A percentile compares a stretch with the other conserved stretches of the same genome.
Conservation (phyloP, 2,888 invertebrate genomes). For the Malthinus seriepunctatus region DNA sequence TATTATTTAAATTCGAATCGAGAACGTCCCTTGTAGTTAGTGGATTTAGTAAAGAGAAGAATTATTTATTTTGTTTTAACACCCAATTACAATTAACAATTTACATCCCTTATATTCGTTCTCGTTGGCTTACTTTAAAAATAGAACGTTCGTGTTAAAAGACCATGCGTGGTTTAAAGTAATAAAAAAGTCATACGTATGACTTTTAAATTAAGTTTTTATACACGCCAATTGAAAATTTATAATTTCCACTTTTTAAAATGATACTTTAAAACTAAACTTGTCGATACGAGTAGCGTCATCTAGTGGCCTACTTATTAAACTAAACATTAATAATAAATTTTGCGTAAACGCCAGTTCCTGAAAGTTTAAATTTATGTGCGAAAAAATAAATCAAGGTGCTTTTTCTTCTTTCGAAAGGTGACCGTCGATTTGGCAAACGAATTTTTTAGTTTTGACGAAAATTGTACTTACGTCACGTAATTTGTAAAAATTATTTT, state of each 20-base stretch:
- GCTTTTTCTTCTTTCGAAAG: not conserved
- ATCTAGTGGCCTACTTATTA: not conserved
- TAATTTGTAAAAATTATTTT: not conserved
- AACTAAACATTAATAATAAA: not conserved
- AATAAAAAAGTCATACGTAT: constrained; percentile 2
- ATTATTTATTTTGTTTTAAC: too few species aligned
- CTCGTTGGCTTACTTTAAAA: too few species aligned
- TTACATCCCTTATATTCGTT: too few species aligned
- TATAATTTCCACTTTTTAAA: constrained; percentile 1
- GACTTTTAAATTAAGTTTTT: not conserved
- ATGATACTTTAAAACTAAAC: not conserved
- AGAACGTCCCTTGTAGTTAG: too few species aligned
- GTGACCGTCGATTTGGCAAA: not conserved
- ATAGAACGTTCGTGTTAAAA: not conserved
- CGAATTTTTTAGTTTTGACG: not conserved
- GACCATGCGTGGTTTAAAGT: not conserved
- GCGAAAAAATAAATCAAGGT: constrained; percentile 5
- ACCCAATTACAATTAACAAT: too few species aligned
- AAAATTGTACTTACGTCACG: not conserved
- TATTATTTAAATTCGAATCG: too few species aligned
- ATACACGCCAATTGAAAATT: constrained; percentile 4
- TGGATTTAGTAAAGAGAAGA: too few species aligned
- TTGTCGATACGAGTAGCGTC: not conserved
- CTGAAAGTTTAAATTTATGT: not conserved
- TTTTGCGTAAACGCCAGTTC: constrained; percentile 1